Evolutionary conservation across 2,888 invertebrate genomes (phyloP), one percentile per base, ranked within the genome.

Genomic region (Diarsia brunnea): DNA sequence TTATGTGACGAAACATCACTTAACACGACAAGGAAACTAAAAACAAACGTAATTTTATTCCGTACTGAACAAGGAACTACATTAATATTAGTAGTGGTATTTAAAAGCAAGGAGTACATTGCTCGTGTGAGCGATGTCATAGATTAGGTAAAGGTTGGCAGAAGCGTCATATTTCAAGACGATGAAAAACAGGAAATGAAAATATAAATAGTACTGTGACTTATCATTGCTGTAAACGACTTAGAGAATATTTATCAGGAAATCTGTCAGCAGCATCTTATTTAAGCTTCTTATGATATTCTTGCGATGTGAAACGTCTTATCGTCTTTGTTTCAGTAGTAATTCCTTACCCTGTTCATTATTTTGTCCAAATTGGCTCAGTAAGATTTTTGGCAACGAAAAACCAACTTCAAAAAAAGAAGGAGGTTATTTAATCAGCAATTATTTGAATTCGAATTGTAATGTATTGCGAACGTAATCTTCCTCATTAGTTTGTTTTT

Each of bases 81-180:
- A 75, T 81, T 73, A 73, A 81, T 83, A 24, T 60, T 31, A 31
- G 31, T 77, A 73, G 61, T 64, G 71, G 78, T 79, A 78, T 86
- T 85, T 75, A 72, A 73, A 79, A 73, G 78, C 61, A 64, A 79
- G 70, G 55, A 68, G 73, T 71, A 73, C 73, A 81, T 79, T 81
- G 82, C 86, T 88, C 85, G 76, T 79, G 81, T 87, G 85, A 84
- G 83, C 76, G 78, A 66, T 67, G 14, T 14, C 84, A 81, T 14
- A 69, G 81, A 81, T 45, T 38, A 70, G 38, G 7, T 16, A 67
- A 31, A 0, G 2, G 0, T n/a, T 47, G 14, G 2, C 21, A 82
- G 69, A 66, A 67, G 49, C 16, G 19, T 38, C 21, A 65, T 31
- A 12, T 19, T 65, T 31, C 14, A 47, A 65, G 1, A 8, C 4